Percentiles rank a stretch among this genome's conserved stretches.
These are phyloP conservation scores for Dendronephthya gigantea DNA, from an alignment of 64 coral and sea anemone genomes.

Conservation along the genomic window DNA sequence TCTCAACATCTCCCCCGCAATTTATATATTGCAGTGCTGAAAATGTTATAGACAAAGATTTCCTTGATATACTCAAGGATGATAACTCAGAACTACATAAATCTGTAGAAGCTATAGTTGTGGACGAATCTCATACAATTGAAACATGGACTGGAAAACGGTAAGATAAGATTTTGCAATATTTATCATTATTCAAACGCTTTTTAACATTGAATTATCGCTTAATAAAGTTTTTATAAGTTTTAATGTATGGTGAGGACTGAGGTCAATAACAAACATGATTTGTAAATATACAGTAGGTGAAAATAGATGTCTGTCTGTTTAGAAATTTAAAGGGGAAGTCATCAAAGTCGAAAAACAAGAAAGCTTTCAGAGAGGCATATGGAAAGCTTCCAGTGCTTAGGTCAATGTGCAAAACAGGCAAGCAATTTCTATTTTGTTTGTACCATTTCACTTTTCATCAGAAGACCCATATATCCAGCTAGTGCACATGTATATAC, in stretches of 20 bases:
- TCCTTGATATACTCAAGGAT: too few species aligned
- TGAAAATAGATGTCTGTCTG: not conserved
- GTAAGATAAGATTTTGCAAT: not conserved
- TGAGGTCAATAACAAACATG: not conserved
- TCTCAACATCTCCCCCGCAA: not conserved
- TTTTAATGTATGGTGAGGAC: too few species aligned
- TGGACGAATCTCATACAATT: slow-evolving; percentile 27
- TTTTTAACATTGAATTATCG: too few species aligned
- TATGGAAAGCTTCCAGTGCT: slow-evolving; percentile 25
- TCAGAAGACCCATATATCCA: not conserved
- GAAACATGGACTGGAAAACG: slow-evolving; percentile 33
- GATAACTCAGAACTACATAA: not conserved
- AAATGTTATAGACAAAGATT: too few species aligned
- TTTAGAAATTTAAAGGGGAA: not conserved
- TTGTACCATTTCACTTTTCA: not conserved
- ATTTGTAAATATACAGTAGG: not conserved
- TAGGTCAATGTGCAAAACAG: slow-evolving; percentile 30
- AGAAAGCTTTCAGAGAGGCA: not conserved
- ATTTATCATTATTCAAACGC: not conserved
- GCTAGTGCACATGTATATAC: not conserved
- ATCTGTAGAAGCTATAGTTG: not conserved
- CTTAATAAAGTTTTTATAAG: too few species aligned
- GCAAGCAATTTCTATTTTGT: not conserved
- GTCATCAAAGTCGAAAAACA: not conserved
- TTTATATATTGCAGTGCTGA: not conserved